Evolutionary conservation across 2,888 invertebrate genomes (phyloP).

Genomic region (Thalpophila matura): DNA sequence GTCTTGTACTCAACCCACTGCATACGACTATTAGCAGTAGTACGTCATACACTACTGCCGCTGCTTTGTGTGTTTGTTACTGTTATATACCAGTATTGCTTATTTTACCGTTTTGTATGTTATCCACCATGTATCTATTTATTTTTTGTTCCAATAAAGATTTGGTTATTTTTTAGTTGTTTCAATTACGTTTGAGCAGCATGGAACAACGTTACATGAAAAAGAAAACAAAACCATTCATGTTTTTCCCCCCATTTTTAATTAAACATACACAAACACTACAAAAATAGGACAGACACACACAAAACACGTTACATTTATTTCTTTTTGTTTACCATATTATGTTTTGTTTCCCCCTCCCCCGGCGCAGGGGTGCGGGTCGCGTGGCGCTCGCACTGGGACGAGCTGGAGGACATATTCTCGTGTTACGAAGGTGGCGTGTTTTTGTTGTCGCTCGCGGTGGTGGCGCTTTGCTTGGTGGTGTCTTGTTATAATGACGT

Average conservation of each 20-base stretch:
- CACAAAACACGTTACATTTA: too few relatives aligned
- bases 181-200: constrained; percentile 56
- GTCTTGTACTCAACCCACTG: constrained; percentile 18
- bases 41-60: constrained; percentile 9
- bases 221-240: constrained; percentile 1
- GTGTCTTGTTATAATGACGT: not conserved
- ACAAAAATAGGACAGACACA: not conserved
- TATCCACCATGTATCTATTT: constrained; percentile 51
- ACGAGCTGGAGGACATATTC: constrained; percentile 81
- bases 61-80: constrained; percentile 55
- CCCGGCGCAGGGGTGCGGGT: constrained; percentile 29
- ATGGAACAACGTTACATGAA: constrained; percentile 39
- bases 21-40: constrained; percentile 5
- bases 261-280: constrained; percentile 8
- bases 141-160: constrained; percentile 49
- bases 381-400: constrained; percentile 77
- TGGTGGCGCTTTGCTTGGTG: constrained; percentile 17
- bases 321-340: constrained; percentile 14
- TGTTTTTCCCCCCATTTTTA: constrained; percentile 11
- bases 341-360: constrained; percentile 19
- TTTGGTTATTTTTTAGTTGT: constrained; percentile 54
- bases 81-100: constrained; percentile 41
- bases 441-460: constrained; percentile 30
- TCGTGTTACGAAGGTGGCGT: constrained; percentile 67
- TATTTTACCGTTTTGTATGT: constrained; percentile 45